Conservation (phyloP, 2,797 vertebrate species). For the Remorina albescens region DNA sequence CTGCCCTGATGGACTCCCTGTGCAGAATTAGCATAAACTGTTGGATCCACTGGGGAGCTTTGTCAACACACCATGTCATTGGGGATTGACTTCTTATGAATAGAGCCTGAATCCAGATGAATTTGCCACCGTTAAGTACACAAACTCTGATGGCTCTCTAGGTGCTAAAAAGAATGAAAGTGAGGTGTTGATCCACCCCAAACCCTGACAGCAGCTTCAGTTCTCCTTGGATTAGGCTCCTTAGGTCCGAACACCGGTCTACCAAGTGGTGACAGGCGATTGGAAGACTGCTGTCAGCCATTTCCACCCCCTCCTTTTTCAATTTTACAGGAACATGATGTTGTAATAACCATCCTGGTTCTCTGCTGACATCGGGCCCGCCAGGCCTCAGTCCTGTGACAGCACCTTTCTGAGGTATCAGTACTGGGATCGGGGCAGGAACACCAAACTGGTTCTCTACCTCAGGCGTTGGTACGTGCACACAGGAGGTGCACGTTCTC, state of each 20-base stretch:
- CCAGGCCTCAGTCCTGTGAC: constrained; percentile 3
- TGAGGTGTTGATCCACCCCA: neutral
- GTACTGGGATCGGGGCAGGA: neutral
- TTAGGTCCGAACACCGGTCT: neutral
- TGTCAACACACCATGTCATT: too few species aligned
- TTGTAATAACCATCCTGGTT: neutral
- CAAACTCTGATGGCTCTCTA: neutral
- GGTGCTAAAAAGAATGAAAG: neutral
- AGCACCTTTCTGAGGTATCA: constrained; percentile 3
- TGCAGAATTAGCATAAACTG: too few species aligned
- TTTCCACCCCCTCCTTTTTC: neutral
- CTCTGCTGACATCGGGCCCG: constrained; percentile 4
- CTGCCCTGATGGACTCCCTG: neutral
- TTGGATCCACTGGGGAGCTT: too few species aligned
- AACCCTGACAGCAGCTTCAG: neutral
- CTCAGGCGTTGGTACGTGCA: neutral
- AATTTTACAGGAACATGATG: neutral
- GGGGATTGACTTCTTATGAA: neutral
- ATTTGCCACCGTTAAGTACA: neutral
- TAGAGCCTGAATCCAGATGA: neutral
- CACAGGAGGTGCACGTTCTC: neutral
- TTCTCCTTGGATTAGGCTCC: neutral
- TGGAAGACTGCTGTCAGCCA: neutral
- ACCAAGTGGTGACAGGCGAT: neutral
- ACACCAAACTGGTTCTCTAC: constrained; percentile 18